Conservation (phyloP, 2,797 vertebrate genomes). For the Megalops cyprinoides region DNA sequence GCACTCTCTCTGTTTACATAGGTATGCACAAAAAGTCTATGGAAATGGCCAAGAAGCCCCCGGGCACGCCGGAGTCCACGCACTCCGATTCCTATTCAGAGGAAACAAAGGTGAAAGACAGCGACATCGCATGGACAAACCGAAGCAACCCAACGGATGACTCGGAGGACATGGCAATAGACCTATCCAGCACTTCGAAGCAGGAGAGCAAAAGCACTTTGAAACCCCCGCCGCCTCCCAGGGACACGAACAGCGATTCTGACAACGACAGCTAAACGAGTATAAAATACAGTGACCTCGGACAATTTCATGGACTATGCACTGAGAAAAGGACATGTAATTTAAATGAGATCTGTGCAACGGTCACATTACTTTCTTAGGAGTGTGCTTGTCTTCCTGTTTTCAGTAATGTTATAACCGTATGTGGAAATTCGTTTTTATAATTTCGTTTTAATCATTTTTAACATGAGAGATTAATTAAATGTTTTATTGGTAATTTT, state of each 20-base stretch:
- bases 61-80: conserved; percentile 70
- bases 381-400: conserved; percentile 29
- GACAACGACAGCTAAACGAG: conserved; percentile 71
- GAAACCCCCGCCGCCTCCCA: conserved; percentile 57
- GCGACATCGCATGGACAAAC: conserved; percentile 60
- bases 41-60: conserved; percentile 77
- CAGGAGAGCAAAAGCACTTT: conserved; percentile 69
- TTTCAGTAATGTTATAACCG: conserved; percentile 25
- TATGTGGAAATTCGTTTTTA: conserved; percentile 50
- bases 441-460: conserved; percentile 41
- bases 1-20: conserved; percentile 52
- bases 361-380: conserved; percentile 11
- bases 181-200: conserved; percentile 88
- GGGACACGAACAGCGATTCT: conserved; percentile 61
- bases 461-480: conserved; percentile 47
- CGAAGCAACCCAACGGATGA: conserved; percentile 60
- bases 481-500: conserved; percentile 46
- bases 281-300: conserved; percentile 4
- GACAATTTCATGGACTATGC: conserved; percentile 27
- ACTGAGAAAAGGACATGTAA: conserved; percentile 14
- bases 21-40: conserved; percentile 96
- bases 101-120: conserved; percentile 59
- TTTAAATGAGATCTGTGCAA: conserved; percentile 31
- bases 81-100: conserved; percentile 66
- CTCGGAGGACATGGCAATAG: conserved; percentile 81